These are phyloP conservation scores for Parapsyche elsis DNA, from an alignment of 1,140 invertebrate genomes.

Conservation along the genomic window DNA sequence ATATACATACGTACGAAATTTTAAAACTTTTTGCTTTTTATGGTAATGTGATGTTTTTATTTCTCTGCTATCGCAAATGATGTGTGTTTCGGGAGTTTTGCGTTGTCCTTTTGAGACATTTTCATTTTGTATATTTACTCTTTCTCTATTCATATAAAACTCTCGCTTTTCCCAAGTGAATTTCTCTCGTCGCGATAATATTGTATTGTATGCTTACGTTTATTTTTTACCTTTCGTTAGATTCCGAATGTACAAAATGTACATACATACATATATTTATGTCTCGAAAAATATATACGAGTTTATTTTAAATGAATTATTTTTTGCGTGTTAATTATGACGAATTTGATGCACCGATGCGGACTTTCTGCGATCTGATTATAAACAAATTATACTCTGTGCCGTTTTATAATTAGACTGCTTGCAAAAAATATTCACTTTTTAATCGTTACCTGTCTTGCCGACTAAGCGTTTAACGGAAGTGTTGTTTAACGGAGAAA, in stretches of 20 bases:
- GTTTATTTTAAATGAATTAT: neutral
- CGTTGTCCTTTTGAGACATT: conserved; percentile 12
- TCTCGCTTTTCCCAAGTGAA: neutral
- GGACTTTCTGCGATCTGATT: no score
- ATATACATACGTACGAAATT: neutral
- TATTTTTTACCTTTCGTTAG: no score
- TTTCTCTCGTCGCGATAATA: neutral
- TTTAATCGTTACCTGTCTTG: neutral
- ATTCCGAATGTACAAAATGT: no score
- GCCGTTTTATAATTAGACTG: neutral
- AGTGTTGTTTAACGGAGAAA: neutral
- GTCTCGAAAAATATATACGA: no score
- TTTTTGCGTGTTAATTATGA: neutral
- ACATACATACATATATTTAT: no score
- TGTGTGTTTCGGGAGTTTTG: conserved; percentile 1
- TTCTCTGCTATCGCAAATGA: neutral
- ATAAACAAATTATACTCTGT: no score
- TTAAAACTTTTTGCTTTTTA: neutral
- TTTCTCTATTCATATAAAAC: neutral
- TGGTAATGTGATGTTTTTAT: neutral
- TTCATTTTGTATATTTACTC: neutral
- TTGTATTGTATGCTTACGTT: neutral
- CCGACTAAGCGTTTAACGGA: neutral
- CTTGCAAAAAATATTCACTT: no score
- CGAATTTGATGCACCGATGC: neutral